phyloP scores from a whole-genome alignment of 2,113 vertebrate genomes.

The Sceloporus undulatus region DNA sequence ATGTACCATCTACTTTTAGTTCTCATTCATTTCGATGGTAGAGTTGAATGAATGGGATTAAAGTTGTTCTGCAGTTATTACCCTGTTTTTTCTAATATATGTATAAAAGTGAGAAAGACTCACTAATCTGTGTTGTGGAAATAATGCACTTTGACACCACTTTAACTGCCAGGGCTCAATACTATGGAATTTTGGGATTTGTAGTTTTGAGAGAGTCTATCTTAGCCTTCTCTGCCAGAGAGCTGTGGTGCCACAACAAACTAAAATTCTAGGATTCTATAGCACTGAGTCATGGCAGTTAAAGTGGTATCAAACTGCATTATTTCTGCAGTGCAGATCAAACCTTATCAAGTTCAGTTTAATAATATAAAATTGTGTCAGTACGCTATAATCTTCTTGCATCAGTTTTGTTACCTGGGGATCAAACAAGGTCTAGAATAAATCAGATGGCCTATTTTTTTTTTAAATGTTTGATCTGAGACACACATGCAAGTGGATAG shows the following conservation, averaged over 20 bases:
- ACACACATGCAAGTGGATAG: conserved; percentile 50
- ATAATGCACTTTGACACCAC: too few relatives aligned
- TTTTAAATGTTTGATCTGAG: conserved; percentile 59
- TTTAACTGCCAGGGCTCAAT: too few relatives aligned
- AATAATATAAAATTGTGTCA: not conserved
- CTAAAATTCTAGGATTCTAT: too few relatives aligned
- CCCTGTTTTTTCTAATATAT: conserved; percentile 48
- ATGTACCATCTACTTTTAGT: conserved; percentile 19
- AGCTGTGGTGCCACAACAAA: too few relatives aligned
- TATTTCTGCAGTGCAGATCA: too few relatives aligned
- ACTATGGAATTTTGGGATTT: too few relatives aligned
- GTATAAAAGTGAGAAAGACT: conserved; percentile 22
- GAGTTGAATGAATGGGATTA: not conserved
- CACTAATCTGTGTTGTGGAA: not conserved
- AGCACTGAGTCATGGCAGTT: too few relatives aligned
- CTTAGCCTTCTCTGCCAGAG: too few relatives aligned
- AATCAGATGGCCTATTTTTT: conserved; percentile 55
- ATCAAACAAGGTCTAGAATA: conserved; percentile 52
- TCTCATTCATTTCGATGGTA: not conserved
- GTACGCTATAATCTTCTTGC: conserved; percentile 31
- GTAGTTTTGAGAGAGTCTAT: too few relatives aligned
- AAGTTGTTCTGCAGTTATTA: conserved; percentile 17
- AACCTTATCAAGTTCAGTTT: not conserved
- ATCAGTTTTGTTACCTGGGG: conserved; percentile 24
- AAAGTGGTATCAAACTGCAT: too few relatives aligned